These are phyloP conservation scores for Hystrix cristata DNA, from an alignment of 2,113 vertebrate species.

Conservation along the genomic window DNA sequence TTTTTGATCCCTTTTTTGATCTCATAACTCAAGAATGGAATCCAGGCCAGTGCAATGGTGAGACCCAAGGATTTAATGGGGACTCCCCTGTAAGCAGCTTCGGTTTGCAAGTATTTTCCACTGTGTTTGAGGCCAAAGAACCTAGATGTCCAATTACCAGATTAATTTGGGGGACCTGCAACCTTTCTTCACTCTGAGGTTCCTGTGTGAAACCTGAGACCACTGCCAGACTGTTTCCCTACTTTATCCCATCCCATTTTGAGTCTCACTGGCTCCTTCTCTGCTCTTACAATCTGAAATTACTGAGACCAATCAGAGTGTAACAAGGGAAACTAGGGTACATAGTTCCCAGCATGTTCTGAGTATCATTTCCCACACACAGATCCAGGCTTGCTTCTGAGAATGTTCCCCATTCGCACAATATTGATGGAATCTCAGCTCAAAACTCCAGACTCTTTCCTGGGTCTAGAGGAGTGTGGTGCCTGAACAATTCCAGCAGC, in stretches of 20 bases:
- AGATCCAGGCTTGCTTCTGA: not conserved
- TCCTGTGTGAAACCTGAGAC: not conserved
- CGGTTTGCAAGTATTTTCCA: not conserved
- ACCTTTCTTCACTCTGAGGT: not conserved
- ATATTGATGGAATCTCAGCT: not conserved
- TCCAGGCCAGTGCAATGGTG: not conserved
- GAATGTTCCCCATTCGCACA: not conserved
- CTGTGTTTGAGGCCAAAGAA: not conserved
- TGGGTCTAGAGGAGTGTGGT: not conserved
- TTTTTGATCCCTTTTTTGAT: not conserved
- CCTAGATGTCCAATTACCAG: not conserved
- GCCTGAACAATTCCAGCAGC: not conserved
- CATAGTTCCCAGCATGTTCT: not conserved
- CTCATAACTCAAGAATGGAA: not conserved
- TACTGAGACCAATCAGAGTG: not conserved
- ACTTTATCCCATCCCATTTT: not conserved
- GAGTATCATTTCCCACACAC: not conserved
- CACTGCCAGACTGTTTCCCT: not conserved
- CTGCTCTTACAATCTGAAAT: not conserved
- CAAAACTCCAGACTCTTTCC: not conserved
- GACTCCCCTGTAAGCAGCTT: not conserved
- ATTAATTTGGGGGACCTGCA: not conserved
- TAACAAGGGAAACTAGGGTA: not conserved
- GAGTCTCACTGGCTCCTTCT: not conserved
- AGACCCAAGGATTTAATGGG: not conserved